Percentiles rank a stretch among this genome's conserved stretches.
These are phyloP conservation scores for Alethe diademata DNA, from an alignment of 2,113 vertebrate genomes.

Conservation along the genomic window DNA sequence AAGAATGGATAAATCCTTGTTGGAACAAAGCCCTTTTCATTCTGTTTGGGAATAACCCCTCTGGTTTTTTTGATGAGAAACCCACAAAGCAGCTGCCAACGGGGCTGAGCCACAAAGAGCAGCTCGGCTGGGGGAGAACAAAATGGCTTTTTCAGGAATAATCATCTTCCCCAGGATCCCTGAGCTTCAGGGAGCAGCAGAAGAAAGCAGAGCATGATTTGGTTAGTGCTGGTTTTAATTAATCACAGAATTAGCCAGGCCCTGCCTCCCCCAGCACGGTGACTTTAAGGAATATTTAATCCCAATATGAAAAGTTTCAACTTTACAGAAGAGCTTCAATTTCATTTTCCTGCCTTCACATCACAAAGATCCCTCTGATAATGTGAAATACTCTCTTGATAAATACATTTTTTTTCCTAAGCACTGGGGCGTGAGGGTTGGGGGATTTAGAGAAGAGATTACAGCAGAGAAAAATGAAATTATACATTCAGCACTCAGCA, in stretches of 20 bases:
- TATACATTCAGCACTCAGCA: background rate
- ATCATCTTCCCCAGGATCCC: background rate
- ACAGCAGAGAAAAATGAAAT: background rate
- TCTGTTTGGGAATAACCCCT: constrained; percentile 27
- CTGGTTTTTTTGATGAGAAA: constrained; percentile 23
- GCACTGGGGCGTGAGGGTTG: background rate
- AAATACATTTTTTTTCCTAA: background rate
- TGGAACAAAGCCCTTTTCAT: background rate
- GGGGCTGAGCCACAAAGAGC: background rate
- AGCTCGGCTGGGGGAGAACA: background rate
- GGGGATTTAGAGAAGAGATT: background rate
- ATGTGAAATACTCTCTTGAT: background rate
- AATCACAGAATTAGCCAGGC: background rate
- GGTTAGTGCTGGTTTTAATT: constrained; percentile 39
- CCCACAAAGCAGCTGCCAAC: constrained; percentile 8
- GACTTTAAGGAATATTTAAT: background rate
- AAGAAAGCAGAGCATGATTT: background rate
- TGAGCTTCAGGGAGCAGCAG: background rate
- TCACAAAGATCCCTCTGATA: background rate
- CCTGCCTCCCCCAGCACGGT: background rate
- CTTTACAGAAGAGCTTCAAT: background rate
- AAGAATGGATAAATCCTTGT: background rate
- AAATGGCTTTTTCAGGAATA: constrained; percentile 14
- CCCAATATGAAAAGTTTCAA: background rate
- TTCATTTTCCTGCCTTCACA: background rate